A percentile compares a stretch with the other conserved stretches of the same genome.
These are phyloP conservation scores for Cardiocondyla obscurior DNA, from an alignment of 1,140 invertebrate genomes.

Conservation along the genomic window DNA sequence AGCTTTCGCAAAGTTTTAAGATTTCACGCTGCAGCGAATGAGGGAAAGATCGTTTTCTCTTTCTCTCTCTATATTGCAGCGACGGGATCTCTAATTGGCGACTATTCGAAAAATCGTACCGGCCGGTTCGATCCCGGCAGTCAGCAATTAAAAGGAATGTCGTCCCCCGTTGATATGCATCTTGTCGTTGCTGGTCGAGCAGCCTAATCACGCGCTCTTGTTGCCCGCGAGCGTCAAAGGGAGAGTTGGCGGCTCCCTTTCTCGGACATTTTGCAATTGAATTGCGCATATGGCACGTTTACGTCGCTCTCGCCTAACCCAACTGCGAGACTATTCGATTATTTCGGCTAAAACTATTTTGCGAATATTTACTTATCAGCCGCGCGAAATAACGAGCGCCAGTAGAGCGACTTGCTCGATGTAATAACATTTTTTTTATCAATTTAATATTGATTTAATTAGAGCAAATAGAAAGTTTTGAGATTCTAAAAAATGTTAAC, in stretches of 20 bases:
- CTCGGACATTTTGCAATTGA: background rate
- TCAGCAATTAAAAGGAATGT: conserved; percentile 52
- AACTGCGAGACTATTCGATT: background rate
- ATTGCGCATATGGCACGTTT: conserved; percentile 7
- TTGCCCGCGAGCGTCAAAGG: conserved; percentile 24
- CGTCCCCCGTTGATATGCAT: conserved; percentile 32
- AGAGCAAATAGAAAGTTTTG: background rate
- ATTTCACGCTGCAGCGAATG: background rate
- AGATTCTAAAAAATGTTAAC: background rate
- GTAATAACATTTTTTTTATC: background rate
- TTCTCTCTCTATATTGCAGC: conserved; percentile 31
- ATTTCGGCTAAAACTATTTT: background rate
- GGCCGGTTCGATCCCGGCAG: conserved; percentile 23
- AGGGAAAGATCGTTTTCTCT: conserved; percentile 11
- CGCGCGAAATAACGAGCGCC: background rate
- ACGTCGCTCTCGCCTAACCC: too few species aligned
- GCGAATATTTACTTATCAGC: background rate
- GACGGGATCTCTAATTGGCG: conserved; percentile 40
- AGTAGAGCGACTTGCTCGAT: background rate
- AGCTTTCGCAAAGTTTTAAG: background rate
- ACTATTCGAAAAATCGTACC: conserved; percentile 29
- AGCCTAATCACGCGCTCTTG: conserved; percentile 37
- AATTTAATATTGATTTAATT: background rate
- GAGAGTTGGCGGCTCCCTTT: background rate
- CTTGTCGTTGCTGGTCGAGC: conserved; percentile 22